These are phyloP conservation scores for Heliothis virescens DNA, from an alignment of 1,140 invertebrate species.

Conservation along the genomic window DNA sequence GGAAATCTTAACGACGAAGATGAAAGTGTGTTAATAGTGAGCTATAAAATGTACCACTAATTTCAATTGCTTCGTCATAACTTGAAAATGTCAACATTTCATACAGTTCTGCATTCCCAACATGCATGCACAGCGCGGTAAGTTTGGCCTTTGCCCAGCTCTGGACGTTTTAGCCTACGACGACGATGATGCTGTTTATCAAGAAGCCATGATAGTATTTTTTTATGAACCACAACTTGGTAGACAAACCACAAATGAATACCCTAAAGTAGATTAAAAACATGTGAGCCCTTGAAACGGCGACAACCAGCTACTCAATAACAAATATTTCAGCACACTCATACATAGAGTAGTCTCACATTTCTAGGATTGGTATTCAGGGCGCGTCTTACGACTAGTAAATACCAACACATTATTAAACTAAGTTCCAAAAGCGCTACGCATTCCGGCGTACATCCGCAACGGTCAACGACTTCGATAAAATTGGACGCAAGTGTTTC, in stretches of 20 bases:
- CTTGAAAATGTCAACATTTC: too few relatives aligned
- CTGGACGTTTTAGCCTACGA: too few relatives aligned
- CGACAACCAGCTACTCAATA: background rate
- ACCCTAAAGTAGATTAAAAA: background rate
- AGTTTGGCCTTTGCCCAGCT: too few relatives aligned
- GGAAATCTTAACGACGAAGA: background rate
- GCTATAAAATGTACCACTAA: too few relatives aligned
- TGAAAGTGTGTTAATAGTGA: too few relatives aligned
- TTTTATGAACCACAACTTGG: background rate
- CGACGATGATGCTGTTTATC: too few relatives aligned
- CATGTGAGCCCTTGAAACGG: background rate
- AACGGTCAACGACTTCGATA: slow-evolving; percentile 42
- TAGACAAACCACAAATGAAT: background rate
- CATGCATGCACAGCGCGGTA: too few relatives aligned
- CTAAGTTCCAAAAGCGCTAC: slow-evolving; percentile 42
- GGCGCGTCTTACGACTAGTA: slow-evolving; percentile 35
- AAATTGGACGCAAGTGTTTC: slow-evolving; percentile 41
- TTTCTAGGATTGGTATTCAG: slow-evolving; percentile 48
- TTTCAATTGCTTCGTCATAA: background rate
- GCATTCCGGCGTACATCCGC: slow-evolving; percentile 30
- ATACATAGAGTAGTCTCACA: slow-evolving; percentile 4
- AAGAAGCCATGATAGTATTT: background rate
- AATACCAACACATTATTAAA: slow-evolving; percentile 45
- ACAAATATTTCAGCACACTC: background rate
- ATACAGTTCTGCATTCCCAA: too few relatives aligned